Percentiles rank a stretch among this genome's conserved stretches.
These are phyloP conservation scores for Cygnus buccinator DNA, from an alignment of 2,113 vertebrate species.

Conservation along the genomic window DNA sequence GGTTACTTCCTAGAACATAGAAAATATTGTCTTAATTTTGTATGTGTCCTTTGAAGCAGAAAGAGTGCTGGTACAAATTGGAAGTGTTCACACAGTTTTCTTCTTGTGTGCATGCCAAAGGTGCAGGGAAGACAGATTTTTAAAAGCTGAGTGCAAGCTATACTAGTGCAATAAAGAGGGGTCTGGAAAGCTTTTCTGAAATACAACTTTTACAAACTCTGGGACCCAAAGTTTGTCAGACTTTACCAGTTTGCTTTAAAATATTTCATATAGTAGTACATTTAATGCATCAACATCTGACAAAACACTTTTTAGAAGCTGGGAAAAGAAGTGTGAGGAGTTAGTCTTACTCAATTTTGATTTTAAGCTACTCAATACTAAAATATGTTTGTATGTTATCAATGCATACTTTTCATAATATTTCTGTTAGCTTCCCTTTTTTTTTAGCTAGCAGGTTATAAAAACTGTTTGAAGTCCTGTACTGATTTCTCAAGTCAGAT, in stretches of 20 bases:
- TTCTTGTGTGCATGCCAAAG: slow-evolving; percentile 35
- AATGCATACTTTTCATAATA: background rate
- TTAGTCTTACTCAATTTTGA: background rate
- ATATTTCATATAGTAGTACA: background rate
- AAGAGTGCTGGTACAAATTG: slow-evolving; percentile 40
- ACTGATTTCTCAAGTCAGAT: background rate
- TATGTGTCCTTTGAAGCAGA: slow-evolving; percentile 45
- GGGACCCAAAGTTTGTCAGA: background rate
- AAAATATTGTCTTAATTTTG: slow-evolving; percentile 15
- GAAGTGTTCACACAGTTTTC: slow-evolving; percentile 44
- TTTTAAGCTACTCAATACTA: slow-evolving; percentile 1
- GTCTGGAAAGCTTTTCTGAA: slow-evolving; percentile 25
- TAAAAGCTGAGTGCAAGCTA: background rate
- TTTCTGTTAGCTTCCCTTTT: background rate
- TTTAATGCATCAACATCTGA: slow-evolving; percentile 18
- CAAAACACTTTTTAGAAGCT: background rate
- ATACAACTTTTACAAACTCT: background rate
- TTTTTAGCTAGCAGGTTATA: background rate
- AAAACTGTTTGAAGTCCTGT: background rate
- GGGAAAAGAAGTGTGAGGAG: background rate
- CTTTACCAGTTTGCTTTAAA: background rate
- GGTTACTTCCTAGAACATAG: background rate
- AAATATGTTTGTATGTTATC: background rate
- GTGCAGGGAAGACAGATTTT: slow-evolving; percentile 38
- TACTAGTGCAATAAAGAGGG: background rate